These are phyloP conservation scores for Dicranocentrus wangi DNA, from an alignment of 2,888 invertebrate species.

Conservation along the genomic window DNA sequence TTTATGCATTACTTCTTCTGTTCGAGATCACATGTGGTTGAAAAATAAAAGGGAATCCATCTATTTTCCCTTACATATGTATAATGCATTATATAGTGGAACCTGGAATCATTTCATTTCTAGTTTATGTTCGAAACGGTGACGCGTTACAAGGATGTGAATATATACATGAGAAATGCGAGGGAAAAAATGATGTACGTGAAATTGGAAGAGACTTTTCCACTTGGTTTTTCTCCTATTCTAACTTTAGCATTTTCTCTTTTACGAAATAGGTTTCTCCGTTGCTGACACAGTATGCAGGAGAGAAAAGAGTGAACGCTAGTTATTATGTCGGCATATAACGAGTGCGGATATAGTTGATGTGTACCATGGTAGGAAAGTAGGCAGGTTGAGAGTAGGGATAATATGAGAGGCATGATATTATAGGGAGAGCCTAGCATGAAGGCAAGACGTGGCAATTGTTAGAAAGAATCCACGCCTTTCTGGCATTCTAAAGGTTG, in stretches of 20 bases:
- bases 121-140: constrained; percentile 25
- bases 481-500: constrained; percentile 60
- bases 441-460: constrained; percentile 63
- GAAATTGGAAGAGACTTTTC: constrained; percentile 64
- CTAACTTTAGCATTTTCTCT: too few species aligned
- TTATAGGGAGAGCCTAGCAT: constrained; percentile 21
- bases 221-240: constrained; percentile 42
- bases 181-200: constrained; percentile 55
- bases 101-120: constrained; percentile 36
- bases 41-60: constrained; percentile 3
- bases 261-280: constrained; percentile 8
- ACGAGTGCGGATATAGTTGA: too few species aligned
- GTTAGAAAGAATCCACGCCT: constrained; percentile 61
- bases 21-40: constrained; percentile 14
- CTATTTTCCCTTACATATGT: neutral
- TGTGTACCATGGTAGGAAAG: too few species aligned
- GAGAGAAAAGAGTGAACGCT: too few species aligned
- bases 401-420: neutral
- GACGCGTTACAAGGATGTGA: constrained; percentile 42
- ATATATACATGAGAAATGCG: constrained; percentile 50
- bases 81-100: constrained; percentile 1
- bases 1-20: constrained; percentile 21
- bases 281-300: constrained; percentile 1
- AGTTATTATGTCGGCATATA: too few species aligned
- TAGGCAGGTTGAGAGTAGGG: too few species aligned